These are phyloP conservation scores for Anas platyrhynchos DNA, from an alignment of 2,113 vertebrate species.

Conservation along the genomic window DNA sequence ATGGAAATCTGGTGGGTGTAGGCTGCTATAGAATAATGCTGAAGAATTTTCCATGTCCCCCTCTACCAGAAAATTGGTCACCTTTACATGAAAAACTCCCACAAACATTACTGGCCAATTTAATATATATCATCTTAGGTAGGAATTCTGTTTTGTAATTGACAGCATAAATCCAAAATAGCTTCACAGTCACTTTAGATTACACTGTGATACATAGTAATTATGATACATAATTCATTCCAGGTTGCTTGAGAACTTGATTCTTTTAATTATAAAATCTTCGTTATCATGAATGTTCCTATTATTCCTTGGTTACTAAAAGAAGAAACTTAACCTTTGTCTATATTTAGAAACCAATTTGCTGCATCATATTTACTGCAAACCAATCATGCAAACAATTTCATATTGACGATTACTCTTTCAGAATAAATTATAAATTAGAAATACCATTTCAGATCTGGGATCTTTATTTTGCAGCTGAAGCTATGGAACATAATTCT, in stretches of 20 bases:
- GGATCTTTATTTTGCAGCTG: conserved; percentile 33
- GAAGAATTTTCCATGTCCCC: rapidly evolving
- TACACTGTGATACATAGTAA: neutral
- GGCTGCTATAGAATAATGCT: rapidly evolving
- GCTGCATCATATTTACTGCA: conserved; percentile 64
- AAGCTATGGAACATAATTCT: neutral
- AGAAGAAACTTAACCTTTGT: conserved; percentile 43
- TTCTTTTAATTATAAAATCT: conserved; percentile 49
- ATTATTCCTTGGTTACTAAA: conserved; percentile 55
- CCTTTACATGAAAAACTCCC: rapidly evolving
- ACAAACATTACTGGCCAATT: rapidly evolving
- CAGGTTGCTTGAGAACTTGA: conserved; percentile 34
- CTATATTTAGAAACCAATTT: conserved; percentile 73
- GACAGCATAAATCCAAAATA: neutral
- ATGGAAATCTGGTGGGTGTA: rapidly evolving
- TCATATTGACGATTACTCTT: conserved; percentile 55
- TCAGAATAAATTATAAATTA: conserved; percentile 64
- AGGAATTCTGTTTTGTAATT: neutral
- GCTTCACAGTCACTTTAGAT: neutral
- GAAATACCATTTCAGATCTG: conserved; percentile 33
- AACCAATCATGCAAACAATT: conserved; percentile 61
- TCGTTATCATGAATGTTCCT: conserved; percentile 44
- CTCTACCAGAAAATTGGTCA: neutral
- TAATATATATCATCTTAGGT: neutral
- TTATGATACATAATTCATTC: neutral